Evolutionary conservation across 2,888 invertebrate species (phyloP).

Genomic region (Myathropa florea): DNA sequence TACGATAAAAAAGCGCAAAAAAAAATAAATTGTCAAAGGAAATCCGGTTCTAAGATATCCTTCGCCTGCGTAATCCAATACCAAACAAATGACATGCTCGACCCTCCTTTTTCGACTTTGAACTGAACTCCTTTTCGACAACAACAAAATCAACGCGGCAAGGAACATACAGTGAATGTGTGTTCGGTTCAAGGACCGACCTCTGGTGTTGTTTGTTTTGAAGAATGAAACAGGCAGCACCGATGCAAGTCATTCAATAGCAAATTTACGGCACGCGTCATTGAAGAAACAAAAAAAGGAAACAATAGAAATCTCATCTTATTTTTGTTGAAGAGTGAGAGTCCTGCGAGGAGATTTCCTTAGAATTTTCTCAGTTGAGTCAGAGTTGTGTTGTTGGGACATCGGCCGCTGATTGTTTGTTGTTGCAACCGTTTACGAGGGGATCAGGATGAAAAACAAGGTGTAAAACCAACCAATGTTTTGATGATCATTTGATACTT

Average conservation of each 20-base stretch:
- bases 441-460: neutral
- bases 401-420: neutral
- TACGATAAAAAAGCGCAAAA: neutral
- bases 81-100: constrained; percentile 13
- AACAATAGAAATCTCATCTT: constrained; percentile 41
- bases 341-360: neutral
- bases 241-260: constrained; percentile 45
- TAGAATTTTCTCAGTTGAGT: neutral
- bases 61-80: constrained; percentile 29
- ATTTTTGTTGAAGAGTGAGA: neutral
- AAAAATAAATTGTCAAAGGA: constrained; percentile 8
- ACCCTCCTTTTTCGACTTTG: constrained; percentile 9
- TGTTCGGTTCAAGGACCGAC: constrained; percentile 37
- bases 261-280: constrained; percentile 63
- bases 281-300: constrained; percentile 5
- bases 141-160: no score
- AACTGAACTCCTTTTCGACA: constrained; percentile 3
- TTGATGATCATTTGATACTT: neutral
- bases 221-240: constrained; percentile 36
- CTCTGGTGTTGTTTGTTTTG: neutral
- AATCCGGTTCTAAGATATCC: constrained; percentile 37
- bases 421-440: neutral
- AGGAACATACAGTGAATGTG: neutral
- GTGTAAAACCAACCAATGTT: neutral
- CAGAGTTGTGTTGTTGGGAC: no score